These are phyloP conservation scores for Lasioglossum figueresi DNA, from an alignment of 2,888 invertebrate genomes.

Conservation along the genomic window DNA sequence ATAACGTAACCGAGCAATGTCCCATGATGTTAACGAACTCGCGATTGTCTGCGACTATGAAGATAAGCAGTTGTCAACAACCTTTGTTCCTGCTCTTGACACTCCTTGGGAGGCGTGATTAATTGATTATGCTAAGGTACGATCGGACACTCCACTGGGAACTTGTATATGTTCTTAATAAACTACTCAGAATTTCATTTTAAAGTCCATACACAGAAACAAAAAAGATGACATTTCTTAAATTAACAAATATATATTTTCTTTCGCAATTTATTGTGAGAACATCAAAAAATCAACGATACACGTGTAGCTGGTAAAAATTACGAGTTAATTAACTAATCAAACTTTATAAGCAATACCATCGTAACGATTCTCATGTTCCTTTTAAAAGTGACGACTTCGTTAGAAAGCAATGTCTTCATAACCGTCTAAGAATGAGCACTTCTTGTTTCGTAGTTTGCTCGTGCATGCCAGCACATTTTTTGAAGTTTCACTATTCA, in stretches of 20 bases:
- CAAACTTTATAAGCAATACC: neutral
- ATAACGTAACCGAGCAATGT: constrained; percentile 4
- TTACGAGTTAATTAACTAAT: neutral
- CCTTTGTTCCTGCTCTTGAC: constrained; percentile 11
- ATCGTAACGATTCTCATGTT: neutral
- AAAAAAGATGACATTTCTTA: neutral
- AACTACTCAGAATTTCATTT: neutral
- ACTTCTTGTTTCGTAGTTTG: neutral
- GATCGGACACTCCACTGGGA: neutral
- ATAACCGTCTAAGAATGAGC: neutral
- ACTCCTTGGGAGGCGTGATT: neutral
- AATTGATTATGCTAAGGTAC: neutral
- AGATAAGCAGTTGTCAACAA: constrained; percentile 14
- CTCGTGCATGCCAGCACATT: neutral
- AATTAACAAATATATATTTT: neutral
- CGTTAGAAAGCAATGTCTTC: neutral
- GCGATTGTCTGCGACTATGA: constrained; percentile 2
- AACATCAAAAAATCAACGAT: neutral
- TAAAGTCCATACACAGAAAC: neutral
- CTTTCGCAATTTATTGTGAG: neutral
- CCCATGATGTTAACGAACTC: constrained; percentile 8
- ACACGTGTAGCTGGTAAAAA: neutral
- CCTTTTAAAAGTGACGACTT: neutral
- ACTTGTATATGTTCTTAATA: neutral
- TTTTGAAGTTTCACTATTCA: neutral